These are phyloP conservation scores for Typhlomys cinereus DNA, from an alignment of 2,113 vertebrate species.

Conservation along the genomic window DNA sequence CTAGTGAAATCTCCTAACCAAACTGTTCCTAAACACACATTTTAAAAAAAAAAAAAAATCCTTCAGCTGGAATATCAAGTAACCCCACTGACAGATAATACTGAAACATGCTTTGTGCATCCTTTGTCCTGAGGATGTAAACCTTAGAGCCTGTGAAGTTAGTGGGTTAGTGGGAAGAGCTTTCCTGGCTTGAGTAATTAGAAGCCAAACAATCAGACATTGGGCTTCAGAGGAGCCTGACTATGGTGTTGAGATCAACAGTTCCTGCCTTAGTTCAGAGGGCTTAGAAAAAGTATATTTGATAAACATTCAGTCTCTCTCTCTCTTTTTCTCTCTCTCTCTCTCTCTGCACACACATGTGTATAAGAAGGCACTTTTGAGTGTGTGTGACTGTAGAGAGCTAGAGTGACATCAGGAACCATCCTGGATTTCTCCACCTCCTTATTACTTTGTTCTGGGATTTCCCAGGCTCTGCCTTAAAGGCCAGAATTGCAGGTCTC, in stretches of 20 bases:
- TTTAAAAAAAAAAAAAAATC: too few relatives aligned
- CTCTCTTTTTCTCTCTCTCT: too few relatives aligned
- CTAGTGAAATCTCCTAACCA: neutral
- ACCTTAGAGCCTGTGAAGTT: neutral
- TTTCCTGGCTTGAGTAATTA: conserved; percentile 47
- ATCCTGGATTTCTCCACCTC: too few relatives aligned
- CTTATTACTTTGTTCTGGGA: too few relatives aligned
- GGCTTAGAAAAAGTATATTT: conserved; percentile 67
- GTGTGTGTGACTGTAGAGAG: too few relatives aligned
- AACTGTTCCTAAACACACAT: neutral
- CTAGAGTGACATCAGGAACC: too few relatives aligned
- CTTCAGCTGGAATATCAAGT: neutral
- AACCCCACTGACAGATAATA: neutral
- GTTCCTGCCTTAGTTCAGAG: conserved; percentile 48
- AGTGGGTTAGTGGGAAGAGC: neutral
- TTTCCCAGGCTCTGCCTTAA: too few relatives aligned
- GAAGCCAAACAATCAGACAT: neutral
- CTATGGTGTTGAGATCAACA: conserved; percentile 78
- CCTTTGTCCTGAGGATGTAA: neutral
- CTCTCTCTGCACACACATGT: too few relatives aligned
- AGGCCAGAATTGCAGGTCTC: too few relatives aligned
- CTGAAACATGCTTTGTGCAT: neutral
- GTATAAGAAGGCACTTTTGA: too few relatives aligned
- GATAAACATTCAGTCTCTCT: neutral
- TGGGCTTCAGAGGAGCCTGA: conserved; percentile 65